Evolutionary conservation across 2,797 vertebrate species (phyloP), one percentile per base, ranked within the genome.

Genomic region (Australoheros facetus): DNA sequence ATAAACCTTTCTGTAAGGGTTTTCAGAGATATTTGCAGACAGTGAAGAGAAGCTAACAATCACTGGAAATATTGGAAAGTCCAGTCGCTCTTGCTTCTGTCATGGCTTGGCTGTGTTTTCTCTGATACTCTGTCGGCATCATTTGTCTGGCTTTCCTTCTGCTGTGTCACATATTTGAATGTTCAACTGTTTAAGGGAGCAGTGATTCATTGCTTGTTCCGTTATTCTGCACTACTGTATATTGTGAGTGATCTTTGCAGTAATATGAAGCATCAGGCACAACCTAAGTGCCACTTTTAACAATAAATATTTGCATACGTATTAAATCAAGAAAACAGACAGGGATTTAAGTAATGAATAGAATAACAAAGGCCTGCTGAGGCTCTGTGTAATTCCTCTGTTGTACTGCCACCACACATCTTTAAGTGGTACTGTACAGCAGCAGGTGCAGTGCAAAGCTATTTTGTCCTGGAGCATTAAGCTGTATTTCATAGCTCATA

Each of bases 401-500:
- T 32, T 69, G 64, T 32, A n/a, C 64, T 69, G 59, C 10, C 77
- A 51, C 17, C 30, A 48, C 39, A 64, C 77, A 28, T 57, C 78
- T 56, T 69, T 74, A 73, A 66, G 23, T 53, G 56, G 34, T 13
- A 69, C 64, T 69, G 64, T 69, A 64, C 74, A 75, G 17, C 2
- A 13, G 77, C 81, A 80, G 82, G 88, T 82, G 55, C 79, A 60
- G 72, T 4, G 76, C 73, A 26, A 42, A 85, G 76, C 75, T 72
- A 34, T 83, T 91, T 79, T 82, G 81, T 87, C 81, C 72, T 4
- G 78, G 56, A 91, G 80, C 88, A 79, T 83, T 69, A 79, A 85
- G 86, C 77, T 84, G 86, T 93, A 91, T 94, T 94, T 94, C 84
- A 93, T 76, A 12, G 91, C 88, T 90, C 81, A 26, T 62, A 79